These are phyloP conservation scores for Podarcis siculus DNA, from an alignment of 2,797 vertebrate species.

Conservation along the genomic window DNA sequence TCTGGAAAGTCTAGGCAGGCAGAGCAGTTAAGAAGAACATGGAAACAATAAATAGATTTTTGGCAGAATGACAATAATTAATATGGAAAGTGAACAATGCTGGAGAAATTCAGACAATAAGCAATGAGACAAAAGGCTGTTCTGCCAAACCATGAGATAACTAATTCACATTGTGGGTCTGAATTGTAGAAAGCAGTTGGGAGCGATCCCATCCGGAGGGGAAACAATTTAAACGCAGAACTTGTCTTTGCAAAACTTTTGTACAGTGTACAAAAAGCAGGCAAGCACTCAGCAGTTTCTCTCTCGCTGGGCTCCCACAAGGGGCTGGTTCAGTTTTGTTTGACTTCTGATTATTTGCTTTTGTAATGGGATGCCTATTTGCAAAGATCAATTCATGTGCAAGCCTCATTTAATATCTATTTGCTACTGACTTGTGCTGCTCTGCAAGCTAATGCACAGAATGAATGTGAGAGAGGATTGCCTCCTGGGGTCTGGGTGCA, in stretches of 20 bases:
- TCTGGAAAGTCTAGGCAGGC: neutral
- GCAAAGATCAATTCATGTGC: conserved; percentile 22
- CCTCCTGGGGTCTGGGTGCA: conserved; percentile 1
- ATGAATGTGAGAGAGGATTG: conserved; percentile 11
- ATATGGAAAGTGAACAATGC: neutral
- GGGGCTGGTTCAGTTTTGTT: conserved; percentile 11
- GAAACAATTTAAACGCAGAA: neutral
- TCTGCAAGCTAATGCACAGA: conserved; percentile 21
- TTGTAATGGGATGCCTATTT: conserved; percentile 35
- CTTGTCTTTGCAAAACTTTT: neutral
- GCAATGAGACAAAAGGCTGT: neutral
- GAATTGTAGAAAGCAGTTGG: neutral
- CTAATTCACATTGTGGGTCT: neutral
- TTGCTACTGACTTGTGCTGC: conserved; percentile 4
- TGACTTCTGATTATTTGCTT: conserved; percentile 37
- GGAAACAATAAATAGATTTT: neutral
- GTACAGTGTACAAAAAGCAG: neutral
- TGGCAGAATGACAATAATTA: neutral
- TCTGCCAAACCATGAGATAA: neutral
- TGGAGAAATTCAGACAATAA: neutral
- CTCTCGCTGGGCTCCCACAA: neutral
- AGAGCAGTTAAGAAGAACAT: neutral
- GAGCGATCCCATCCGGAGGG: neutral
- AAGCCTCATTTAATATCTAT: conserved; percentile 35
- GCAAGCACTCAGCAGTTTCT: neutral